Base-by-base conservation (phyloP, 2,113 vertebrate species). In the Ophthalmolycus amberensis region DNA sequence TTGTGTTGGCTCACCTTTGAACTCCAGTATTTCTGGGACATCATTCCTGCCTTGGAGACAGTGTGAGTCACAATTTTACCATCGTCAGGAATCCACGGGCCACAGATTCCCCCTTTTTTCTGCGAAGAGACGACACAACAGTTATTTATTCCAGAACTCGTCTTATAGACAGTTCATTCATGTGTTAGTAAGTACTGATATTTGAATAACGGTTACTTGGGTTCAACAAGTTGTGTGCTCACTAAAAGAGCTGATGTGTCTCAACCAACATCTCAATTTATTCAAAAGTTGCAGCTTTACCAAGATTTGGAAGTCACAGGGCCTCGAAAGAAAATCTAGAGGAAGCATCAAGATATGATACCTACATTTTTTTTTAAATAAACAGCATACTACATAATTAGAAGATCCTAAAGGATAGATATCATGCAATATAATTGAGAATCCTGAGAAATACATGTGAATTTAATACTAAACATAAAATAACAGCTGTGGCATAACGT, bases 1-100 rank as follows among this genome's bases (percentile, higher is more conserved):
- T 77, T 68, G 1, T 25, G 14, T 65, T 25, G 0, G 38, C 32
- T 88, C 66, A 95, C 96, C 94, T 96, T 96, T 75, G 91, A 92
- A 29, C 90, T 95, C 95, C 96, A 96, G 73, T 92, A 93, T 68
- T 89, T 84, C 78, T 95, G 95, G n/a, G 83, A 85, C 91, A 96
- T 95, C 76, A 84, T 95, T 18, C 95, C 96, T 3, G 95, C 94
- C 88, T 95, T 94, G 40, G 95, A 95, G 1, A 94, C 86, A 0
- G 95, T 95, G 85, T 96, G 95, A 25, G 95, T 96, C 66, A 96
- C 94, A 77, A 95, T 96, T 87, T 95, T 86, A 6, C 95, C 95
- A 60, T 96, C 95, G 5, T 96, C 95, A 73, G 95, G 95, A 42
- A 96, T 95, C 95, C 95, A 94, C 1, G 95, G 94, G 34, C 94